These are phyloP conservation scores for Aulostomus chinensis DNA, from an alignment of 2,797 vertebrate species.

Conservation along the genomic window DNA sequence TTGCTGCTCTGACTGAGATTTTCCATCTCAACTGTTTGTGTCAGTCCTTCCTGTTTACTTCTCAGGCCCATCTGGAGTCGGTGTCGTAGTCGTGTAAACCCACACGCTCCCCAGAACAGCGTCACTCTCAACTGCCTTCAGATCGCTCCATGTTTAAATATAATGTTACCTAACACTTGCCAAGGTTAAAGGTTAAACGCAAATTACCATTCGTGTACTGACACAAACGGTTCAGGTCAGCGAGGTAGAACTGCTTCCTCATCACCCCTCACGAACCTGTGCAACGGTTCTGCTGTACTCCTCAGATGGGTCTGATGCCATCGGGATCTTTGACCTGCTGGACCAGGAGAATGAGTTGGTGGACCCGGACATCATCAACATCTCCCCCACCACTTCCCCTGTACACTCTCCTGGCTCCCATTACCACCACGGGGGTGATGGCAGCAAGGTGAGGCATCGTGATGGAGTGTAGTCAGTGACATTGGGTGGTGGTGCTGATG, in stretches of 20 bases:
- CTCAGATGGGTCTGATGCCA: slow-evolving; percentile 90
- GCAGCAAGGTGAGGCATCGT: slow-evolving; percentile 86
- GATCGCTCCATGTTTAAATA: slow-evolving; percentile 11
- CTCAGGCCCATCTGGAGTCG: slow-evolving; percentile 7
- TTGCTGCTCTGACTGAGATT: too few relatives aligned
- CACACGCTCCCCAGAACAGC: slow-evolving; percentile 1
- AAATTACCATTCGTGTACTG: too few relatives aligned
- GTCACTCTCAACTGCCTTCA: neutral
- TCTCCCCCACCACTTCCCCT: slow-evolving; percentile 92
- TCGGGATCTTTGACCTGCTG: slow-evolving; percentile 93
- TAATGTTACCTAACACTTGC: too few relatives aligned
- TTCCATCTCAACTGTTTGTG: slow-evolving; percentile 9
- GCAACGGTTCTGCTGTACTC: neutral
- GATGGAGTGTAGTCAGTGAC: too few relatives aligned
- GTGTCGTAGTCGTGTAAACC: slow-evolving; percentile 4
- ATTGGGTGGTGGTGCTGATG: too few relatives aligned
- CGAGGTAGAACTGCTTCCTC: too few relatives aligned
- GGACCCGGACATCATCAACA: slow-evolving; percentile 96
- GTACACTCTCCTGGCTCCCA: slow-evolving; percentile 97
- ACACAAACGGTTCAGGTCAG: too few relatives aligned
- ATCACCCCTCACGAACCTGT: too few relatives aligned
- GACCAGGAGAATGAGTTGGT: slow-evolving; percentile 91
- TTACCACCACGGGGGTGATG: slow-evolving; percentile 93
- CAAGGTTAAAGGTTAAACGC: too few relatives aligned
- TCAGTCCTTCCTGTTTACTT: slow-evolving; percentile 22